Evolutionary conservation across 1,140 invertebrate species (phyloP).

Genomic region (Calycopis cecrops): DNA sequence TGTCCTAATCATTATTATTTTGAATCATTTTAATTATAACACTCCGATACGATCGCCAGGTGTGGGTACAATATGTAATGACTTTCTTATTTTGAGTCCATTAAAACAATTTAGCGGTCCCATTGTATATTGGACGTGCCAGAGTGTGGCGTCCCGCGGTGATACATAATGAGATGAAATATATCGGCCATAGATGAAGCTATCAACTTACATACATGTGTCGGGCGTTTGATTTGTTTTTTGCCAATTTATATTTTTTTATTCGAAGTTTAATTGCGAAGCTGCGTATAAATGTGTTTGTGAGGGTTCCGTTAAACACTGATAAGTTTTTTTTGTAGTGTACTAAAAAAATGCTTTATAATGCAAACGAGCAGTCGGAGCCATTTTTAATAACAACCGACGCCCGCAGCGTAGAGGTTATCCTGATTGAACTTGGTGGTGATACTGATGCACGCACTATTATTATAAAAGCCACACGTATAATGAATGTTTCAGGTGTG

Average conservation of each 20-base stretch:
- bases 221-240: constrained; percentile 41
- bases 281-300: too few relatives aligned
- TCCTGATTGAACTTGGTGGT: too few relatives aligned
- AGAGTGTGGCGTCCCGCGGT: constrained; percentile 48
- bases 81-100: constrained; percentile 54
- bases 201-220: constrained; percentile 62
- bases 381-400: too few relatives aligned
- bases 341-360: too few relatives aligned
- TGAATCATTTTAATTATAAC: constrained; percentile 49
- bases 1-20: too few relatives aligned
- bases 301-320: too few relatives aligned
- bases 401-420: too few relatives aligned
- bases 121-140: constrained; percentile 53
- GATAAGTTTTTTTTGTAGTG: too few relatives aligned
- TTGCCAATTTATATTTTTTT: constrained; percentile 16
- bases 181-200: constrained; percentile 59
- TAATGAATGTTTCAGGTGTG: too few relatives aligned
- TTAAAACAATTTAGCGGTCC: constrained; percentile 69
- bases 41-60: constrained; percentile 50
- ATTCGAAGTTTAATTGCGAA: constrained; percentile 16
- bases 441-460: too few relatives aligned
- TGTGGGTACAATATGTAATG: constrained; percentile 56
- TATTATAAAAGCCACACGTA: too few relatives aligned
- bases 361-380: too few relatives aligned
- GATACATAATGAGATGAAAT: constrained; percentile 63